Conservation (phyloP, 2,888 invertebrate species). For the Argyresthia goedartella region DNA sequence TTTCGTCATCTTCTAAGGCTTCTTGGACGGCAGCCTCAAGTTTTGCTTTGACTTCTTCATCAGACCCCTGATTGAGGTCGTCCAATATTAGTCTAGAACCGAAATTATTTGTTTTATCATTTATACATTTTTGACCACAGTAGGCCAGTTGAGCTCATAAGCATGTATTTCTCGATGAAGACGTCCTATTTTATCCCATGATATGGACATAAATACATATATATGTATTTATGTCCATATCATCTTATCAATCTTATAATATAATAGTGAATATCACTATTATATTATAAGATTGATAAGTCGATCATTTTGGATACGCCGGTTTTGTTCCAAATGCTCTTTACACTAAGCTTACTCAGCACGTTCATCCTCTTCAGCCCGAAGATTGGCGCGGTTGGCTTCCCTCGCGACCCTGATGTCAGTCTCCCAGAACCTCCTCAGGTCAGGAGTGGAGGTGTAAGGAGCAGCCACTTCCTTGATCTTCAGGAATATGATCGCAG, state of each 20-base stretch:
- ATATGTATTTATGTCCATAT: too few relatives aligned
- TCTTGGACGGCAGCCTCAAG: constrained; percentile 77
- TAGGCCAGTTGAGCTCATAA: too few relatives aligned
- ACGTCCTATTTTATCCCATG: too few relatives aligned
- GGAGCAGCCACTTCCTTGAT: constrained; percentile 89
- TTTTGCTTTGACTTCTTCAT: constrained; percentile 69
- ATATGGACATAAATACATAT: too few relatives aligned
- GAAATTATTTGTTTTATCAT: background rate
- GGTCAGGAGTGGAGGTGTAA: constrained; percentile 79
- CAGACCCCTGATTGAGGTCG: constrained; percentile 42
- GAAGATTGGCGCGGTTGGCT: constrained; percentile 72
- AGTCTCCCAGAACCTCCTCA: constrained; percentile 84
- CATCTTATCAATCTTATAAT: too few relatives aligned
- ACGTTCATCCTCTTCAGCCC: constrained; percentile 66
- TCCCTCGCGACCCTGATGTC: constrained; percentile 83
- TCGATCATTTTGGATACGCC: too few relatives aligned
- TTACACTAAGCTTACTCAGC: constrained; percentile 36
- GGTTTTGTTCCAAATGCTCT: too few relatives aligned
- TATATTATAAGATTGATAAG: too few relatives aligned
- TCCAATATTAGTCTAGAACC: constrained; percentile 57
- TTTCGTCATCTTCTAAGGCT: constrained; percentile 75
- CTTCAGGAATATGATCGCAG: constrained; percentile 84
- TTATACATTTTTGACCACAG: background rate
- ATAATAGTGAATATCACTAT: too few relatives aligned
- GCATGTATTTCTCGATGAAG: too few relatives aligned